Conservation (phyloP, 1,140 invertebrate genomes). For the Drosophila arawakana region DNA sequence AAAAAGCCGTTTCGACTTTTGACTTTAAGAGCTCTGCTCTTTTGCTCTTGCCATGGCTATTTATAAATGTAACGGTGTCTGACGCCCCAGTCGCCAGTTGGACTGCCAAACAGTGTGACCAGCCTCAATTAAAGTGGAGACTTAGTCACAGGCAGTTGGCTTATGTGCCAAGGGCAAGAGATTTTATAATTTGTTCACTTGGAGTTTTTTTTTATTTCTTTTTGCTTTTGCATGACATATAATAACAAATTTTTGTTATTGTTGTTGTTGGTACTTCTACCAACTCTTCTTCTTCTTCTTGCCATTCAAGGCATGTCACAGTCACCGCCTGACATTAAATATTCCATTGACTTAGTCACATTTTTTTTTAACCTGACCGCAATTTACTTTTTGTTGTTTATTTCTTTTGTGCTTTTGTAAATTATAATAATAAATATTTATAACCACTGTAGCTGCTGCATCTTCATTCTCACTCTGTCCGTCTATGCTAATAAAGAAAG, state of each 20-base stretch:
- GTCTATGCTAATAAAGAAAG: slow-evolving; percentile 64
- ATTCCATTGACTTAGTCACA: slow-evolving; percentile 63
- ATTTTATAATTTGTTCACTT: slow-evolving; percentile 39
- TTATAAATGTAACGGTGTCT: slow-evolving; percentile 59
- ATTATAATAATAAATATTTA: slow-evolving; percentile 71
- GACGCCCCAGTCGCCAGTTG: slow-evolving; percentile 6
- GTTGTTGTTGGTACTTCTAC: slow-evolving; percentile 7
- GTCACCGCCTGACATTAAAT: slow-evolving; percentile 39
- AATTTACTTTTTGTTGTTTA: slow-evolving; percentile 35
- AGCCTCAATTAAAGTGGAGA: slow-evolving; percentile 61
- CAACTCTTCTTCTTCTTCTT: slow-evolving; percentile 23
- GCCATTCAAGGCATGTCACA: slow-evolving; percentile 21
- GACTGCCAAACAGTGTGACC: slow-evolving; percentile 20
- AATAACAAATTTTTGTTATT: slow-evolving; percentile 18
- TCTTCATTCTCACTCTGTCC: slow-evolving; percentile 8
- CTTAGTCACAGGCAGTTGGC: slow-evolving; percentile 68
- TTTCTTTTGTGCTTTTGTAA: slow-evolving; percentile 24
- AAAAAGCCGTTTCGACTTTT: slow-evolving; percentile 39
- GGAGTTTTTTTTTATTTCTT: neutral
- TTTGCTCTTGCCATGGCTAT: slow-evolving; percentile 18
- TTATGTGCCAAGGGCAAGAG: slow-evolving; percentile 73
- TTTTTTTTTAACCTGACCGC: slow-evolving; percentile 52
- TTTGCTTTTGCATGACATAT: slow-evolving; percentile 53
- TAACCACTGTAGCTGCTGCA: slow-evolving; percentile 6
- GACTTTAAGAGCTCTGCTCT: slow-evolving; percentile 10